Percentiles rank a stretch among this genome's conserved stretches.
Evolutionary conservation across 2,888 invertebrate species (phyloP).

Genomic region (Pemphredon lugubris): DNA sequence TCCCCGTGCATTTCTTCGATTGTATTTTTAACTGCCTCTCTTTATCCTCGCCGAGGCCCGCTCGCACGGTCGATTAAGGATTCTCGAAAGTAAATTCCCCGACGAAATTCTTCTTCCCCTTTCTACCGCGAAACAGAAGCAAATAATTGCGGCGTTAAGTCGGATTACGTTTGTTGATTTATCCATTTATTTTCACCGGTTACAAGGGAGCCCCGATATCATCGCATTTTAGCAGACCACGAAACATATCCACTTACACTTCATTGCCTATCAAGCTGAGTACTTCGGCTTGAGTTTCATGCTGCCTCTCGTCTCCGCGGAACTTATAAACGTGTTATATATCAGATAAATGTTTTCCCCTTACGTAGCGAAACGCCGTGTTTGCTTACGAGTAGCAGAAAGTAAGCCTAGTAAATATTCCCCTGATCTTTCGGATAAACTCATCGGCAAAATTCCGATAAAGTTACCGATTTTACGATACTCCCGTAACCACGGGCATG

Average conservation of each 20-base stretch:
- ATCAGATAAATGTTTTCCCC: slow-evolving; percentile 66
- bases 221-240: slow-evolving; percentile 62
- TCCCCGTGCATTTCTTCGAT: slow-evolving; percentile 25
- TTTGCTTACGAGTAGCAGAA: slow-evolving; percentile 63
- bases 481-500: not conserved
- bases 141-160: slow-evolving; percentile 30
- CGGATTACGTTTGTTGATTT: slow-evolving; percentile 47
- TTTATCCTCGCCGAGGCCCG: slow-evolving; percentile 28
- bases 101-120: slow-evolving; percentile 9
- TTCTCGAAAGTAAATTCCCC: slow-evolving; percentile 38
- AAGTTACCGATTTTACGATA: slow-evolving; percentile 23
- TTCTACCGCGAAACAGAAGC: slow-evolving; percentile 19
- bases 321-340: slow-evolving; percentile 62
- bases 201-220: slow-evolving; percentile 51
- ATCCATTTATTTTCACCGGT: slow-evolving; percentile 53
- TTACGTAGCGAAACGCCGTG: slow-evolving; percentile 41
- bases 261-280: slow-evolving; percentile 63
- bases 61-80: no score
- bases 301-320: slow-evolving; percentile 53
- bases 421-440: slow-evolving; percentile 61
- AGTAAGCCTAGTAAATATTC: slow-evolving; percentile 54
- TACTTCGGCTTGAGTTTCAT: slow-evolving; percentile 66
- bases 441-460: slow-evolving; percentile 48
- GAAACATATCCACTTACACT: slow-evolving; percentile 68
- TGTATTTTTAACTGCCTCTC: slow-evolving; percentile 52